phyloP scores from a whole-genome alignment of 1,140 invertebrate genomes.

The Cyphomyrmex costatus region DNA sequence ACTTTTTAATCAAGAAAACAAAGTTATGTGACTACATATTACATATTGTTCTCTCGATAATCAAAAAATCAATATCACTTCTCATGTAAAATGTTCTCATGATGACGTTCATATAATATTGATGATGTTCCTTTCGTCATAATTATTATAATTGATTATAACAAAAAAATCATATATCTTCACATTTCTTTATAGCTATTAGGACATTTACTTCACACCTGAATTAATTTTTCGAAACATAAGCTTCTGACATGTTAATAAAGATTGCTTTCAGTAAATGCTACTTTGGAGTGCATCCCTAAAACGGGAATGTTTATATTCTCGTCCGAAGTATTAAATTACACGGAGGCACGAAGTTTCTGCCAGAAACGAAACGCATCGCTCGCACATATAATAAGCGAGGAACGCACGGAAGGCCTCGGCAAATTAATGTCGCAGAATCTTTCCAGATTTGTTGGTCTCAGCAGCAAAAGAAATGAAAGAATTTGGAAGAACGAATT shows the following conservation, averaged over 20 bases:
- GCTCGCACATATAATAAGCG: conserved; percentile 88
- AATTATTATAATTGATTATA: no score
- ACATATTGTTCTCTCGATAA: no score
- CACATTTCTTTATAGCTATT: no score
- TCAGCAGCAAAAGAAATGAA: conserved; percentile 84
- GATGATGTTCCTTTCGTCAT: no score
- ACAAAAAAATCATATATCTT: no score
- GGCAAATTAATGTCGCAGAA: conserved; percentile 83
- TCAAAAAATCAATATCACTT: no score
- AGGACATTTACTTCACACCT: no score
- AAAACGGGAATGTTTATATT: conserved; percentile 88
- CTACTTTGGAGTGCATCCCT: conserved; percentile 87
- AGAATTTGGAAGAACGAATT: conserved; percentile 84
- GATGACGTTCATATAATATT: no score
- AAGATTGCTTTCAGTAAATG: conserved; percentile 82
- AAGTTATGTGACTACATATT: no score
- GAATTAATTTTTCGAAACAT: background rate
- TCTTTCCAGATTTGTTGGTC: conserved; percentile 87
- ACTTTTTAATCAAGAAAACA: no score
- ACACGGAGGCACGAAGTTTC: conserved; percentile 85
- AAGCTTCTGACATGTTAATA: background rate
- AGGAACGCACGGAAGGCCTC: conserved; percentile 88
- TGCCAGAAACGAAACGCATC: conserved; percentile 88
- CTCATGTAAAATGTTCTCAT: no score
- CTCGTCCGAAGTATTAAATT: conserved; percentile 86